Evolutionary conservation across 2,113 vertebrate species (phyloP), one percentile per base, ranked within the genome.

Genomic region (Struthidea cinerea): DNA sequence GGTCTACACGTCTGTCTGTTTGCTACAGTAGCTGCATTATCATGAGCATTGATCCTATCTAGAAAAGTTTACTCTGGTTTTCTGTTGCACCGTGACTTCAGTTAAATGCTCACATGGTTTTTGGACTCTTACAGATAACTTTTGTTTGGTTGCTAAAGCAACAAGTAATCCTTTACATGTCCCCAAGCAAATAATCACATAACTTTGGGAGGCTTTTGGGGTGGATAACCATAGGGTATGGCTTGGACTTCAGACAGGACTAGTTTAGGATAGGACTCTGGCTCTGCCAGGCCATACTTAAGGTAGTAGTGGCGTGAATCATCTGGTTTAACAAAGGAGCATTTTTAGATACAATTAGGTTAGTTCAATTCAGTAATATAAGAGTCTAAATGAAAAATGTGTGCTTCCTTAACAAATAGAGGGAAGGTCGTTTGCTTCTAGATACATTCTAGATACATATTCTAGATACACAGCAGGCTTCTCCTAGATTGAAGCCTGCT

Each of bases 41-140:
- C 79, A 77, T 12, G 21, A 64, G 21, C 33, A 47, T 28, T 68
- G 5, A 20, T 16, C 39, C 13, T 9, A 28, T 6, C 22, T 42
- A 26, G 26, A 61, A 60, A 74, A 53, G 27, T 21, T 61, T 23
- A 5, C 19, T 71, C 35, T 33, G 39, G 2, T 55, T 60, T 75
- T 59, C 39, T 79, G 61, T 64, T 30, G 47, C 44, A 22, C 11
- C 0, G 0, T 35, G 39, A 41, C 30, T 64, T 82, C 50, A 61
- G 13, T 33, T 57, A 69, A n/a, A 56, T 9, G 30, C 14, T 55
- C 42, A 52, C 0, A 0, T 33, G 9, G 2, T 26, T 65, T 69
- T 27, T 33, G 5, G 26, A 33, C 41, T 65, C 33, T 44, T 39
- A 42, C 1, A 69, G 20, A 2, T 63, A 59, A 1, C 24, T 60